A percentile compares a stretch with the other conserved stretches of the same genome.
Conservation (phyloP, 2,113 vertebrate genomes). For the Ailurus styani region DNA sequence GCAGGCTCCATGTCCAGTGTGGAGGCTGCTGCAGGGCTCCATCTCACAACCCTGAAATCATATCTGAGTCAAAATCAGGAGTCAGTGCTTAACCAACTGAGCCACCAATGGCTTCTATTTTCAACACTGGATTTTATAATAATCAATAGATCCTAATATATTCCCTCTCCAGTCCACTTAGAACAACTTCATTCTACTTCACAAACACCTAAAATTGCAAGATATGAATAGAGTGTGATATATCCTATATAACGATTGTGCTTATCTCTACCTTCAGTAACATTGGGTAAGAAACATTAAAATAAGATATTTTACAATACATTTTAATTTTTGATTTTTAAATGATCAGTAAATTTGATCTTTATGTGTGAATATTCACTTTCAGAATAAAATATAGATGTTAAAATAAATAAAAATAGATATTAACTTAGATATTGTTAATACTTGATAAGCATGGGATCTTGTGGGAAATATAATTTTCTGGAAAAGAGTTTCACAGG, state of each 20-base stretch:
- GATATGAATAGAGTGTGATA: background rate
- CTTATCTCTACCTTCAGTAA: background rate
- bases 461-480: background rate
- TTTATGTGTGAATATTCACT: background rate
- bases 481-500: background rate
- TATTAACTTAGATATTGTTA: background rate
- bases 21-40: background rate
- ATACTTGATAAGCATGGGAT: background rate
- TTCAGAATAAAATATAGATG: background rate
- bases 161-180: background rate
- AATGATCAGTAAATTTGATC: background rate
- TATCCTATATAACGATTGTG: background rate
- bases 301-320: background rate
- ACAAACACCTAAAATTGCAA: background rate
- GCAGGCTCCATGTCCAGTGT: background rate
- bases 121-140: background rate
- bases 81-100: background rate
- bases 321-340: background rate
- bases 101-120: background rate
- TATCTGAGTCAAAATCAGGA: background rate
- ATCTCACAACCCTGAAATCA: background rate
- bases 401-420: background rate
- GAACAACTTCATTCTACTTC: background rate
- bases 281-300: background rate
- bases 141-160: background rate